Evolutionary conservation across 2,113 vertebrate species (phyloP).

Genomic region (Phylloscopus trochilus): DNA sequence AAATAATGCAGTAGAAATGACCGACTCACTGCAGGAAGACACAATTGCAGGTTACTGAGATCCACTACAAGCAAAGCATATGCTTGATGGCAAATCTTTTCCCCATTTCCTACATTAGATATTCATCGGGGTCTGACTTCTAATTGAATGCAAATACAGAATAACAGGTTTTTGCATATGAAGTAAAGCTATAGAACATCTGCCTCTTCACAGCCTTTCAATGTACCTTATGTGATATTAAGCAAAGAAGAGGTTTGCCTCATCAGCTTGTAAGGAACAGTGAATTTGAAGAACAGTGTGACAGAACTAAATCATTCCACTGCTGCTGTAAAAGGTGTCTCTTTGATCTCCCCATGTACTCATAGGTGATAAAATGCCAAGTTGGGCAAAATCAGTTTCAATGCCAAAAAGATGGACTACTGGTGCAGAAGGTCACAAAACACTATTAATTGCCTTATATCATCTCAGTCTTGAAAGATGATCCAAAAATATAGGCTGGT

Average conservation of each 20-base stretch:
- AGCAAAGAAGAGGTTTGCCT: conserved; percentile 45
- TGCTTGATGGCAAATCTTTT: conserved; percentile 35
- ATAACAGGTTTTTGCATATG: conserved; percentile 58
- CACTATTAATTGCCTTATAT: conserved; percentile 33
- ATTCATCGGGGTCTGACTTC: conserved; percentile 50
- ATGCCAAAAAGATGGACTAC: conserved; percentile 48
- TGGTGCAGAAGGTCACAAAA: conserved; percentile 51
- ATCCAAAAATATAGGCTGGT: neutral
- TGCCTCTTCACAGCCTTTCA: conserved; percentile 48
- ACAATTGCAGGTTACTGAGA: neutral
- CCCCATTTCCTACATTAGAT: conserved; percentile 27
- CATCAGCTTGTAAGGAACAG: neutral
- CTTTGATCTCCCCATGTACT: neutral
- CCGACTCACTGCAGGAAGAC: neutral
- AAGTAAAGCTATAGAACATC: conserved; percentile 58
- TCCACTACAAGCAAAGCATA: neutral
- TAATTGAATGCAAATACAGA: conserved; percentile 62
- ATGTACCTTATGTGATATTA: conserved; percentile 45
- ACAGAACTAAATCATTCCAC: conserved; percentile 28
- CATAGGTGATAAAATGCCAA: conserved; percentile 31
- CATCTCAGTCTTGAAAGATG: conserved; percentile 18
- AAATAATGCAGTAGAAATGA: neutral
- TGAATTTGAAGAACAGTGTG: conserved; percentile 12
- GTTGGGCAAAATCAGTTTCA: conserved; percentile 44
- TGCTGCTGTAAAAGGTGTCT: conserved; percentile 18